Evolutionary conservation across 37 sponge, comb jelly and placozoan genomes (phyloP).

Genomic region (Eunapius fragilis): DNA sequence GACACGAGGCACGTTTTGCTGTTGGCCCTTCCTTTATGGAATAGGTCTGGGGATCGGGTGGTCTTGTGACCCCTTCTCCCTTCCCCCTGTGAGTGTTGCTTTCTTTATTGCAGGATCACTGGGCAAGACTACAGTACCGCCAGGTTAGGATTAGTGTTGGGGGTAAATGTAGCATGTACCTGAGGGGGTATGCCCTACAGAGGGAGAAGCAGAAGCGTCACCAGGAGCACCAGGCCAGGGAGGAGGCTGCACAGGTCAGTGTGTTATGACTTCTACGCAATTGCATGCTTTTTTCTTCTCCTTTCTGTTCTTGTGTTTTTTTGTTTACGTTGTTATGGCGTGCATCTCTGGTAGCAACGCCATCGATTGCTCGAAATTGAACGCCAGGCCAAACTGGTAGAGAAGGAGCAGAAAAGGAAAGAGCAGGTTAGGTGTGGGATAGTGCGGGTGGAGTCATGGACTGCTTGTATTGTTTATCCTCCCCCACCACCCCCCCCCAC

Average conservation of each 20-base stretch:
- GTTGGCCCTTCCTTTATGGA: neutral
- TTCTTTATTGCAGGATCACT: conserved; percentile 45
- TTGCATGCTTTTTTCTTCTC: neutral
- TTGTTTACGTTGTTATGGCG: too few relatives aligned
- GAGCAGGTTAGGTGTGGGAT: conserved; percentile 59
- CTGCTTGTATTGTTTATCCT: too few relatives aligned
- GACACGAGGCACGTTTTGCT: conserved; percentile 49
- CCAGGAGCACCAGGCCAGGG: conserved; percentile 89
- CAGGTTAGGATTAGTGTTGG: conserved; percentile 3
- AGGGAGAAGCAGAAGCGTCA: conserved; percentile 77
- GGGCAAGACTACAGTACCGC: conserved; percentile 70
- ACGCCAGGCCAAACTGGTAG: conserved; percentile 58
- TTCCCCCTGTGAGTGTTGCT: neutral
- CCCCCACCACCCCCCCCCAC: too few relatives aligned
- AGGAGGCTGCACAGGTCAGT: conserved; percentile 84
- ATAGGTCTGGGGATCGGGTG: neutral
- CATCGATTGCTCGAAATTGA: conserved; percentile 75
- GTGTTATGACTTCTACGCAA: neutral
- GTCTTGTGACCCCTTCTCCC: neutral
- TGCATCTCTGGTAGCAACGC: conserved; percentile 72
- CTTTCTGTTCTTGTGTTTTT: neutral
- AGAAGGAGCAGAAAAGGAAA: conserved; percentile 49
- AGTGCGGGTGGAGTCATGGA: too few relatives aligned
- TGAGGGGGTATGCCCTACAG: conserved; percentile 17
- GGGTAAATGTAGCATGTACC: neutral